Conservation (phyloP, 2,113 vertebrate genomes). For the Silurus meridionalis region DNA sequence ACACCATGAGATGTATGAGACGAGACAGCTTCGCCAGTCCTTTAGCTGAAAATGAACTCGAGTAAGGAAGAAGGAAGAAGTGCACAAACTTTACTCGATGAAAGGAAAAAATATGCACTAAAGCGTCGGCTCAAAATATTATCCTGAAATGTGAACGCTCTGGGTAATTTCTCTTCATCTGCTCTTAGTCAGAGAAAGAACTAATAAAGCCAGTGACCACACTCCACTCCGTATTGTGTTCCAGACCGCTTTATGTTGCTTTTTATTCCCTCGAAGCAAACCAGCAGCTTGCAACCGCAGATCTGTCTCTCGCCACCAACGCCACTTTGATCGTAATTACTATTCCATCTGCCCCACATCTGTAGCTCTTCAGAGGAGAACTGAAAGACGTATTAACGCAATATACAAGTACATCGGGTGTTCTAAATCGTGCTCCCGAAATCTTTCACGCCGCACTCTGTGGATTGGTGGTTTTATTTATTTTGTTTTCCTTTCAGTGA, state of each 20-base stretch:
- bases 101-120: slow-evolving; percentile 12
- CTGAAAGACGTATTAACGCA: slow-evolving; percentile 40
- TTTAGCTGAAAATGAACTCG: neutral
- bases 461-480: slow-evolving; percentile 37
- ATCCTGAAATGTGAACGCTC: slow-evolving; percentile 24
- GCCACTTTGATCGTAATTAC: slow-evolving; percentile 52
- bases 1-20: neutral
- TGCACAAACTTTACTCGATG: neutral
- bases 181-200: slow-evolving; percentile 17
- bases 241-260: slow-evolving; percentile 18
- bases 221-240: slow-evolving; percentile 25
- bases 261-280: slow-evolving; percentile 40
- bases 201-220: slow-evolving; percentile 46
- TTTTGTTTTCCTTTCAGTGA: slow-evolving; percentile 1
- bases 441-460: slow-evolving; percentile 20
- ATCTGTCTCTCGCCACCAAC: slow-evolving; percentile 15
- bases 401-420: neutral
- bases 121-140: slow-evolving; percentile 43
- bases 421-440: slow-evolving; percentile 37
- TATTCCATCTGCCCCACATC: slow-evolving; percentile 55
- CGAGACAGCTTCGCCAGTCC: neutral
- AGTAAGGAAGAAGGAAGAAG: neutral
- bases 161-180: slow-evolving; percentile 41
- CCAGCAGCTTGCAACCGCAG: slow-evolving; percentile 1
- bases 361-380: slow-evolving; percentile 46